Percentiles rank a stretch among this genome's conserved stretches.
These are phyloP conservation scores for Ectemnius lituratus DNA, from an alignment of 2,888 invertebrate genomes.

Conservation along the genomic window DNA sequence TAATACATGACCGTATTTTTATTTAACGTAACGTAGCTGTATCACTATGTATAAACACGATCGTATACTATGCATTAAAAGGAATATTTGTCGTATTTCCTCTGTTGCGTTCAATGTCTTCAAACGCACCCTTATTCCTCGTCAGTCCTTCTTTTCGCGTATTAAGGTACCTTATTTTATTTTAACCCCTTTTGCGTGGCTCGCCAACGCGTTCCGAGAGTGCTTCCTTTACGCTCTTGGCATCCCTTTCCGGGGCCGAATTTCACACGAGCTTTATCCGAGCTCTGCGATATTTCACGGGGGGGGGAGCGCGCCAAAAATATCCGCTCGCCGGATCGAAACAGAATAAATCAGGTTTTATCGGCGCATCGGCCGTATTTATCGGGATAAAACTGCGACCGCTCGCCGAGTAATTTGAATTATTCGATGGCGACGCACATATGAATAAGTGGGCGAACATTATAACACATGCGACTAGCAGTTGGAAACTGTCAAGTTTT, in stretches of 20 bases:
- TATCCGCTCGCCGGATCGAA: neutral
- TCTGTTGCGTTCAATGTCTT: too few relatives aligned
- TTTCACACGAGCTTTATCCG: constrained; percentile 4
- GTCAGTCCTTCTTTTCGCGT: neutral
- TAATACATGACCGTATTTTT: too few relatives aligned
- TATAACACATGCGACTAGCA: constrained; percentile 27
- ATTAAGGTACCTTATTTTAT: neutral
- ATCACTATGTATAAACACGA: too few relatives aligned
- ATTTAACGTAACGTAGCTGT: too few relatives aligned
- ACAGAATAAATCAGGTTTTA: constrained; percentile 36
- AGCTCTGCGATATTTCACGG: constrained; percentile 5
- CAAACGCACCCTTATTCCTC: too few relatives aligned
- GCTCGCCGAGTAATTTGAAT: constrained; percentile 31
- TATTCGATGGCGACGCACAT: constrained; percentile 17
- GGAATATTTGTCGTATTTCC: too few relatives aligned
- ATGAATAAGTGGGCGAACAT: constrained; percentile 13
- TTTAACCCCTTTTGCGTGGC: neutral
- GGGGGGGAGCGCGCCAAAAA: neutral
- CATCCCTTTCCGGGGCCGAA: neutral
- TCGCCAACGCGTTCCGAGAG: neutral
- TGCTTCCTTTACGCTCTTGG: neutral
- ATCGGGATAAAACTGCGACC: constrained; percentile 23
- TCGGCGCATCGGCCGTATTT: constrained; percentile 13
- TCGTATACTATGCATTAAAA: too few relatives aligned
- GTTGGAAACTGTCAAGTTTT: too few relatives aligned